Evolutionary conservation across 2,888 invertebrate species (phyloP).

Genomic region (Germaria angustata): DNA sequence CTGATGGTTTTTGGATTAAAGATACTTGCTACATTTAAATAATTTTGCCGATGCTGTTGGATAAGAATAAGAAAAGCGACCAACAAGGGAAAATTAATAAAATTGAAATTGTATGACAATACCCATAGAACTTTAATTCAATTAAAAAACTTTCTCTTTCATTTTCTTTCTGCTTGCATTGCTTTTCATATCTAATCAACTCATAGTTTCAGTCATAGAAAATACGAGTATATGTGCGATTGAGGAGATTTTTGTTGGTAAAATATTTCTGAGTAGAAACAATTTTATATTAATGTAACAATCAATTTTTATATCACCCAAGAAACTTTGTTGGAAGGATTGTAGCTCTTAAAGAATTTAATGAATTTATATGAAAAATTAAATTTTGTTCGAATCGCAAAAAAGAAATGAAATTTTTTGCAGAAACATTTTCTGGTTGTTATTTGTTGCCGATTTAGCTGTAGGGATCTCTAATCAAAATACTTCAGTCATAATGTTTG

Average conservation of each 20-base stretch:
- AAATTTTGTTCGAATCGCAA: too few species aligned
- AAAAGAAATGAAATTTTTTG: too few species aligned
- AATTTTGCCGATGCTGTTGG: neutral
- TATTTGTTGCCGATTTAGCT: too few species aligned
- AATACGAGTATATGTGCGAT: neutral
- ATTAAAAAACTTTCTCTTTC: constrained; percentile 44
- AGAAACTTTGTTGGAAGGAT: too few species aligned
- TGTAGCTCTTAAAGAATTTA: too few species aligned
- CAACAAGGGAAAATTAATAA: neutral
- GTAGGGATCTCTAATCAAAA: too few species aligned
- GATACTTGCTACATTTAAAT: neutral
- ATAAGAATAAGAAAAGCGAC: neutral
- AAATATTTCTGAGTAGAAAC: too few species aligned
- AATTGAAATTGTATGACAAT: neutral
- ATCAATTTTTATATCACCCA: too few species aligned
- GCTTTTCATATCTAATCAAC: neutral
- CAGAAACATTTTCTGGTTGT: too few species aligned
- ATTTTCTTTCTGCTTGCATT: neutral
- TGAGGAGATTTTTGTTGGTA: neutral
- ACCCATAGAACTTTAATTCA: constrained; percentile 28
- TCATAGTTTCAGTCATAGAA: neutral
- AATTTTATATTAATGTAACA: too few species aligned
- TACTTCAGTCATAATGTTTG: too few species aligned
- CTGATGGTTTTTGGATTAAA: neutral
- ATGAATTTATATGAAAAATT: too few species aligned